phyloP scores from a whole-genome alignment of 2,888 invertebrate genomes.

The Anorthoa munda region DNA sequence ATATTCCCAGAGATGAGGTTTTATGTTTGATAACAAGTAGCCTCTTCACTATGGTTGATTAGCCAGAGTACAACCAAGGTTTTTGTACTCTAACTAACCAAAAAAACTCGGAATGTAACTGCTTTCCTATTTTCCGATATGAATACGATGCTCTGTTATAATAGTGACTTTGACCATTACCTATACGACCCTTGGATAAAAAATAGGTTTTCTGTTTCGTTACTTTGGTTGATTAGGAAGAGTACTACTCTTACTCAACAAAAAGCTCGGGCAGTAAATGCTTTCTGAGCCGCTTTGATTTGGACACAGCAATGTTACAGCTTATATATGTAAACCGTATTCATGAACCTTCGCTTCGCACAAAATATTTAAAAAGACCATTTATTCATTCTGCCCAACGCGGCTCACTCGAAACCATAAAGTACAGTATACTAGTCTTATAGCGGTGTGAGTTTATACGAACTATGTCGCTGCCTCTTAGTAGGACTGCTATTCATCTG shows the following conservation, averaged over 20 bases:
- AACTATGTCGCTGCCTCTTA: constrained; percentile 79
- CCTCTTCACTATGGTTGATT: not conserved
- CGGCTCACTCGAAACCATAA: not conserved
- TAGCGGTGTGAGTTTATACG: constrained; percentile 85
- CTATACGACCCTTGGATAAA: not conserved
- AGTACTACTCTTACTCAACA: not conserved
- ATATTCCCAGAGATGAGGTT: not conserved
- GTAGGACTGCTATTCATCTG: constrained; percentile 75
- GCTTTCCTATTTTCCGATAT: too few relatives aligned
- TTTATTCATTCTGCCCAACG: not conserved
- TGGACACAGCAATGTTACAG: not conserved
- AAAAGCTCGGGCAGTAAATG: not conserved
- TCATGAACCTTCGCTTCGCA: not conserved
- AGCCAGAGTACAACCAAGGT: not conserved
- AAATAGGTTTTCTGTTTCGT: not conserved
- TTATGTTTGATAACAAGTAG: not conserved
- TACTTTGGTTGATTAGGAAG: not conserved
- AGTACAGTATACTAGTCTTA: constrained; percentile 58
- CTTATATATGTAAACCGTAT: not conserved
- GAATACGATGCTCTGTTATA: not conserved
- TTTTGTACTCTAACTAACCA: not conserved
- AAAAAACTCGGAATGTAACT: not conserved
- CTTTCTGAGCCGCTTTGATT: not conserved
- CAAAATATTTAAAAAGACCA: not conserved
- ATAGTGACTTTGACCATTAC: not conserved